Evolutionary conservation across 2,888 invertebrate species (phyloP), one percentile per base, ranked within the genome.

Genomic region (Eumacrocentrus americanus): DNA sequence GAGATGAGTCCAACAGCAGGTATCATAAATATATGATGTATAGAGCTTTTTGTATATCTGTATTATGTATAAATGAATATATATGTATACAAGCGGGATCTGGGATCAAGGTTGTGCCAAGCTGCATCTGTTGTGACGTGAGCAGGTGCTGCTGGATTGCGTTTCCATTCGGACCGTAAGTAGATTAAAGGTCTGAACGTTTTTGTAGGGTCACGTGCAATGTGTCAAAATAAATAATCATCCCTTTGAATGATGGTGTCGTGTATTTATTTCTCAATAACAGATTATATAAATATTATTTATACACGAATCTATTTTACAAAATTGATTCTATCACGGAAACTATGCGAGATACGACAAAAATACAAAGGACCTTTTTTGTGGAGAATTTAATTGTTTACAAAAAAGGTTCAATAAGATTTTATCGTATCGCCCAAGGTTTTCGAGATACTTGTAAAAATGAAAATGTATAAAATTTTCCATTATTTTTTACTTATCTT

Each of bases 171-270:
- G 65, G 67, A 65, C 60, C 67, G 68, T 68, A 71, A 72, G 71
- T 70, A 67, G 72, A 72, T 71, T 69, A 72, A 66, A 70, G 72
- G 68, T 69, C 58, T 65, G 68, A 70, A 67, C 69, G 76, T 76
- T 79, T 79, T 79, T 79, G 79, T 78, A 73, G 69, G 74, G 76
- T 79, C 79, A 79, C 79, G 79, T 79, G 79, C 77, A 73, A 63
- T 70, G 38, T 70, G 76, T 76, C 76, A 78, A 77, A 79, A 77
- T 76, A 78, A 74, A 78, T 78, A 68, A 67, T 74, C 75, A 77
- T 75, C 74, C 71, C 74, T 75, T 73, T 68, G 47, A 60, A 69
- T 67, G 68, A 65, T 67, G 65, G 61, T 63, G 62, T 60, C 61
- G 35, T 38, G 61, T 20, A 42, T 1, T n/a, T n/a, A n/a, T n/a